Conservation (phyloP, 2,113 vertebrate genomes). For the Panthera tigris region DNA sequence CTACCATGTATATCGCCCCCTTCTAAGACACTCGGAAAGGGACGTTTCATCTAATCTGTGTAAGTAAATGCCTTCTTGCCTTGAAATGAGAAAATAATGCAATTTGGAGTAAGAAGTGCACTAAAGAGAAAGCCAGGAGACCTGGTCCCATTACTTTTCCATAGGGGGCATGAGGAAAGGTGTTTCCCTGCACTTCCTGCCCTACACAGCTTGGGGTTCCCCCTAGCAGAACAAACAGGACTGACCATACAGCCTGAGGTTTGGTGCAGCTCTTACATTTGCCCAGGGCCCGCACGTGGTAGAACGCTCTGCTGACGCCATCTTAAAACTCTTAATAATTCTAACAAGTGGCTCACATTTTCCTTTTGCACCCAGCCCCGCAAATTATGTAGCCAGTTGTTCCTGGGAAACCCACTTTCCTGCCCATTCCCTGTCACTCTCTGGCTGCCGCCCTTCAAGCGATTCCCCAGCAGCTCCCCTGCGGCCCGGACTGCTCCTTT, state of each 20-base stretch:
- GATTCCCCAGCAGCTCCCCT: background rate
- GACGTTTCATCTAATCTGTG: background rate
- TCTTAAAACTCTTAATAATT: background rate
- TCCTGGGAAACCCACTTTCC: slow-evolving; percentile 22
- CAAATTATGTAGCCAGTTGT: background rate
- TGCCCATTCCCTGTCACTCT: background rate
- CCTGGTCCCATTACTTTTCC: background rate
- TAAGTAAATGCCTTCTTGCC: background rate
- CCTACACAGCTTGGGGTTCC: too few relatives aligned
- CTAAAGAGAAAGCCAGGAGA: background rate
- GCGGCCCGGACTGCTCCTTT: slow-evolving; percentile 39
- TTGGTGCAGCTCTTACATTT: background rate
- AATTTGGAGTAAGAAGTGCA: background rate
- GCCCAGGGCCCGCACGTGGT: rapidly evolving
- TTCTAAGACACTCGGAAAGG: background rate
- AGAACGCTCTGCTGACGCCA: background rate
- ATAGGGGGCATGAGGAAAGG: background rate
- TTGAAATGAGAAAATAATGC: background rate
- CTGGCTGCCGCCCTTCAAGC: background rate
- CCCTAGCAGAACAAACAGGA: background rate
- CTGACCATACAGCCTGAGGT: too few relatives aligned
- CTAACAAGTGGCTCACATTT: background rate
- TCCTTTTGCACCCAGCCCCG: background rate
- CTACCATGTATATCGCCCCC: background rate
- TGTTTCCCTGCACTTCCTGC: background rate